Percentiles rank a stretch among this genome's conserved stretches.
These are phyloP conservation scores for Melanotaenia parkinsoni DNA, from an alignment of 2,797 vertebrate species.

Conservation along the genomic window DNA sequence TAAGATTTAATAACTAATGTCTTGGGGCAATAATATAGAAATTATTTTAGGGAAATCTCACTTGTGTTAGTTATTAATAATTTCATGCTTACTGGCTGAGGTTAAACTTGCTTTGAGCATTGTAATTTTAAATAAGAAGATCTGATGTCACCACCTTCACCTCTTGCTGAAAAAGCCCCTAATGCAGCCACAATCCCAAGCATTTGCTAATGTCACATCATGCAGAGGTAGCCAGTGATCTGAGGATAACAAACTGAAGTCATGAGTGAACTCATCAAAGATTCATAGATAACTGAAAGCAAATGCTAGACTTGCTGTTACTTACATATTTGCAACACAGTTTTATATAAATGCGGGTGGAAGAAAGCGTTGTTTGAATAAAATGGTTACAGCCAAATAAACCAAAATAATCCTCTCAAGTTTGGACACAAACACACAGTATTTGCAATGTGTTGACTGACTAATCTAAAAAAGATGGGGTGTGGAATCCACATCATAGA, in stretches of 20 bases:
- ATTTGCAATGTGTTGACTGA: not conserved
- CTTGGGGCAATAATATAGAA: constrained; percentile 32
- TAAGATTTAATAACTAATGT: constrained; percentile 45
- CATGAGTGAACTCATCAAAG: constrained; percentile 14
- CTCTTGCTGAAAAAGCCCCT: constrained; percentile 9
- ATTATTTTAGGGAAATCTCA: constrained; percentile 25
- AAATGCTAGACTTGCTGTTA: not conserved
- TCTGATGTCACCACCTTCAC: not conserved
- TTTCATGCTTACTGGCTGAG: constrained; percentile 2
- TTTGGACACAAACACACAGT: not conserved
- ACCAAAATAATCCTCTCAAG: not conserved
- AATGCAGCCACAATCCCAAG: constrained; percentile 6
- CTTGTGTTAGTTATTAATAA: constrained; percentile 34
- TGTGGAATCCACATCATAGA: not conserved
- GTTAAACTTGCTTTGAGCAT: not conserved
- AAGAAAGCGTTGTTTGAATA: not conserved
- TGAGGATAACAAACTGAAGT: constrained; percentile 13
- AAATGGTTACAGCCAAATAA: not conserved
- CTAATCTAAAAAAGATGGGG: not conserved
- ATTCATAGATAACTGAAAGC: constrained; percentile 20
- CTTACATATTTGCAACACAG: not conserved
- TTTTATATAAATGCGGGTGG: not conserved
- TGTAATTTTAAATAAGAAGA: constrained; percentile 4
- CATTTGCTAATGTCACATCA: constrained; percentile 24
- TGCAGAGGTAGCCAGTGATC: constrained; percentile 16